Evolutionary conservation across 2,113 vertebrate genomes (phyloP).

Genomic region (Potamarius usumacintae): DNA sequence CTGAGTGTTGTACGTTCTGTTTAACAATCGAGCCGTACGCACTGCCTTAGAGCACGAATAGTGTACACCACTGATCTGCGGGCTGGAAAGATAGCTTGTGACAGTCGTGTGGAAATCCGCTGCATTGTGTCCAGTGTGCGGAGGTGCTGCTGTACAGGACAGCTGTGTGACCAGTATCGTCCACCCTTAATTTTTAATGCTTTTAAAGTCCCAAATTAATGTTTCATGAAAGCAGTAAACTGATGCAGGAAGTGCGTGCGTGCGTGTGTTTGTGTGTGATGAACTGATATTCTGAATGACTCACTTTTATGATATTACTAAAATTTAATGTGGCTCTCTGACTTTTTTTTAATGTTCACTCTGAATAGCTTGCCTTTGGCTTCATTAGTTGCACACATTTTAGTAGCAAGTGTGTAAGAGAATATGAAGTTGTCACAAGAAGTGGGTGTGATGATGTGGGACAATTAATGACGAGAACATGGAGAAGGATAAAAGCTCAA

Average conservation of each 20-base stretch:
- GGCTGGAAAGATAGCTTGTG: background rate
- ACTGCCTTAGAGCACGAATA: background rate
- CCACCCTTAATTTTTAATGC: slow-evolving; percentile 55
- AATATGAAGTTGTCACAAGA: slow-evolving; percentile 2
- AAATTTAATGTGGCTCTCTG: background rate
- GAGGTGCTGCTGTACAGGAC: slow-evolving; percentile 19
- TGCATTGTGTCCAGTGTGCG: slow-evolving; percentile 1
- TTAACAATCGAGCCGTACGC: background rate
- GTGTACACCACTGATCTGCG: background rate
- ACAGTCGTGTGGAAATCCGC: background rate
- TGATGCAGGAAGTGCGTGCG: slow-evolving; percentile 30
- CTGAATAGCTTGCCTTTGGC: too few species aligned
- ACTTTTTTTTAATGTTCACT: background rate
- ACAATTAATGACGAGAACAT: background rate
- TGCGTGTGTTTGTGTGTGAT: slow-evolving; percentile 20
- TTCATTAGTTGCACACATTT: background rate
- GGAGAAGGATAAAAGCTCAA: slow-evolving; percentile 16
- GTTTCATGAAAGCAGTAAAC: slow-evolving; percentile 49
- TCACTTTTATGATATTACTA: background rate
- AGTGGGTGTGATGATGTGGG: slow-evolving; percentile 5
- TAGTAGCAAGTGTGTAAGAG: slow-evolving; percentile 10
- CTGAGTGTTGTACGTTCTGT: background rate
- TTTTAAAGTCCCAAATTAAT: slow-evolving; percentile 47
- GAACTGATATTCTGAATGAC: background rate
- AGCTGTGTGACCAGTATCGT: slow-evolving; percentile 23